Evolutionary conservation across 2,113 vertebrate species (phyloP), one percentile per base, ranked within the genome.

Genomic region (Guaruba guarouba): DNA sequence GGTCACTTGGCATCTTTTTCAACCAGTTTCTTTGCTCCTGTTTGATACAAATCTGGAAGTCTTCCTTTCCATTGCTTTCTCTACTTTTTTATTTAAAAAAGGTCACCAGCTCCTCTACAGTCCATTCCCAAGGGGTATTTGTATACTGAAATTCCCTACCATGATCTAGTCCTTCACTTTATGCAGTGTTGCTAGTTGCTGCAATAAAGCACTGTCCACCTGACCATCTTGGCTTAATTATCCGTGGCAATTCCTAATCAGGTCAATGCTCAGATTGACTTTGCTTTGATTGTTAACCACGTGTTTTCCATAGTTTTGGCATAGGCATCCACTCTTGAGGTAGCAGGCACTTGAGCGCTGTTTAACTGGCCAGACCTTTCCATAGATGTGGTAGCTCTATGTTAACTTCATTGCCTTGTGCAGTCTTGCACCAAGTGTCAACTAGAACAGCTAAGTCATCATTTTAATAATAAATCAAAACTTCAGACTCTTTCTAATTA

Each of bases 91-190:
- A 11, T 67, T 31, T 17, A 37, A 64, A 44, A 66, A 51, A 20
- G 13, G 11, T 29, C 57, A 39, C 29, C 14, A 23, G 28, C 33
- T 61, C 44, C 23, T 46, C 52, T 54, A 1, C 14, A 46, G 41
- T 13, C 68, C 27, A 0, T 63, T 93, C 61, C 61, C 41, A 13
- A 1, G 5, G 74, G 52, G 13, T 8, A 7, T 35, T 33, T 17
- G 25, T 10, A 1, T 24, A 1, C 20, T 12, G 74, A 19, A 48
- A 25, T 48, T 3, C 0, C 29, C 44, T 4, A 2, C 43, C 35
- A 3, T 0, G 0, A 6, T 9, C 52, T 23, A 7, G 24, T 55
- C 27, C 19, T 35, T 48, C 20, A 22, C 79, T 73, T 52, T 43
- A 12, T 5, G 5, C 29, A 3, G 31, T 5, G 22, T 28, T 46